Conservation (phyloP, 2,797 vertebrate species). For the Tapirus indicus region DNA sequence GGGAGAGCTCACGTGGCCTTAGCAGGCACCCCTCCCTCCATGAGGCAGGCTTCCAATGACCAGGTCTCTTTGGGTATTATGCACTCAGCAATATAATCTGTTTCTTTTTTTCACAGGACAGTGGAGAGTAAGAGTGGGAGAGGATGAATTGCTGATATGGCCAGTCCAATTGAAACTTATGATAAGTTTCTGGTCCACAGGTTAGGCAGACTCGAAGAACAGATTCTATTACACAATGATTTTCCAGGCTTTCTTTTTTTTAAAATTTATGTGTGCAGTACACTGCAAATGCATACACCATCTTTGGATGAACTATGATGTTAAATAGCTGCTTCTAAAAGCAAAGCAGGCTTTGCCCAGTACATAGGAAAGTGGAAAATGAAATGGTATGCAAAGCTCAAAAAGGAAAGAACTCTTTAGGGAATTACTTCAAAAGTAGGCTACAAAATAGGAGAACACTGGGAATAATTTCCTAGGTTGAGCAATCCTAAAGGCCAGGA, state of each 20-base stretch:
- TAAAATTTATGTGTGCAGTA: not conserved
- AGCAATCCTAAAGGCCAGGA: not conserved
- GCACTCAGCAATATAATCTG: not conserved
- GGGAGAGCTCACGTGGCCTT: not conserved
- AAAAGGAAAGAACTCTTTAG: constrained; percentile 34
- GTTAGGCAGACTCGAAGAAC: not conserved
- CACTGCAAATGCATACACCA: not conserved
- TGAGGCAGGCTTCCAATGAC: not conserved
- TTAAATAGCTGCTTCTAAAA: constrained; percentile 20
- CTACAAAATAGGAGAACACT: not conserved
- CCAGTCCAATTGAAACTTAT: not conserved
- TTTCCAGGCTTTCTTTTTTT: not conserved
- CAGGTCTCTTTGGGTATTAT: not conserved
- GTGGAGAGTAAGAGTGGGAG: not conserved
- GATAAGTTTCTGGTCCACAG: not conserved
- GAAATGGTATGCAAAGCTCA: constrained; percentile 25
- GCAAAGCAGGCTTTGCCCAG: not conserved
- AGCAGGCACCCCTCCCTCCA: not conserved
- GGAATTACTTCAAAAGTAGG: not conserved
- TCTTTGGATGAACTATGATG: constrained; percentile 21
- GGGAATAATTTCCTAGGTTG: not conserved
- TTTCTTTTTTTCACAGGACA: not conserved
- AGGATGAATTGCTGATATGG: not conserved
- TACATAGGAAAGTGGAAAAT: not conserved
- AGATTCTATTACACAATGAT: not conserved